Evolutionary conservation across 92 coral and sea anemone species (phyloP).

Genomic region (Anthopleura xanthogrammica): DNA sequence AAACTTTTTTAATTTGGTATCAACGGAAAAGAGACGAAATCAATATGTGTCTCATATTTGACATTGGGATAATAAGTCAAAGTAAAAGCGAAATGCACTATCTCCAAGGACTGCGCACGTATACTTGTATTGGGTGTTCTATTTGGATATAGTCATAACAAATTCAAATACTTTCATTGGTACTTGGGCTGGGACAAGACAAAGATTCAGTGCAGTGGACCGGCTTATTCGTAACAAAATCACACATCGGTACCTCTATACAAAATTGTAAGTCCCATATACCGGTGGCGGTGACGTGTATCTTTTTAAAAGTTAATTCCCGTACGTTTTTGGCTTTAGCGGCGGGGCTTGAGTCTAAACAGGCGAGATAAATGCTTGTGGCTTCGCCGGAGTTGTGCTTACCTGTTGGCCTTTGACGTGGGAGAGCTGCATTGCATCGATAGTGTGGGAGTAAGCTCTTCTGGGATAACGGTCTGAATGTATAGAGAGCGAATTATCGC

Average conservation of each 20-base stretch:
- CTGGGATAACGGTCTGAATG: constrained; percentile 19
- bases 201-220: neutral
- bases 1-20: constrained; percentile 13
- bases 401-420: constrained; percentile 24
- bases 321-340: neutral
- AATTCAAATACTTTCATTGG: constrained; percentile 3
- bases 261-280: neutral
- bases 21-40: constrained; percentile 22
- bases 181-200: constrained; percentile 6
- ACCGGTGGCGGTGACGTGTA: constrained; percentile 5
- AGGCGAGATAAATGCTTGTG: neutral
- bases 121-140: neutral
- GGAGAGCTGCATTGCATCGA: constrained; percentile 14
- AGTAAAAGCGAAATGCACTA: constrained; percentile 15
- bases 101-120: constrained; percentile 12
- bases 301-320: neutral
- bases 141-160: constrained; percentile 12
- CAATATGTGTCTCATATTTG: constrained; percentile 13
- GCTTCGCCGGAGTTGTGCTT: neutral
- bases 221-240: constrained; percentile 1
- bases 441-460: constrained; percentile 12
- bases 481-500: constrained; percentile 21
- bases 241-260: neutral
- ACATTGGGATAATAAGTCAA: constrained; percentile 15
- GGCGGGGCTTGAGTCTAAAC: constrained; percentile 3